Percentiles rank a stretch among this genome's conserved stretches.
These are phyloP conservation scores for Cyrtorhinus lividipennis DNA, from an alignment of 1,140 invertebrate species.

Conservation along the genomic window DNA sequence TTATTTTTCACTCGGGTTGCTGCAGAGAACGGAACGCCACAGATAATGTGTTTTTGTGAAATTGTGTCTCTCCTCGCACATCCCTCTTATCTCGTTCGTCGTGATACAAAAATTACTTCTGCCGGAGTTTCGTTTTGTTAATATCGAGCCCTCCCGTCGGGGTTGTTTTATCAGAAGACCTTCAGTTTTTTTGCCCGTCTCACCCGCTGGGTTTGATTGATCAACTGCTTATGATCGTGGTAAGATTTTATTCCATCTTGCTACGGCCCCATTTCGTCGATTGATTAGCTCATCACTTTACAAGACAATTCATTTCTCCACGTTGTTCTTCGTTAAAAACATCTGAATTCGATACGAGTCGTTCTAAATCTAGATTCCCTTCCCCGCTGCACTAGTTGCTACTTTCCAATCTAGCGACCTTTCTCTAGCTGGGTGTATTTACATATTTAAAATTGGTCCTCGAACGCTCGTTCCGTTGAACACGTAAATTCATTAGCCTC, in stretches of 20 bases:
- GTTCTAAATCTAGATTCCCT: background rate
- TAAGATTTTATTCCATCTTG: too few relatives aligned
- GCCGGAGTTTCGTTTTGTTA: background rate
- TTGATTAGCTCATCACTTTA: background rate
- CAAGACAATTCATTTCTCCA: background rate
- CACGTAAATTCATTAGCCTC: background rate
- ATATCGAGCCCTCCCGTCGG: background rate
- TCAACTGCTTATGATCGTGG: background rate
- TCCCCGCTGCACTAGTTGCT: background rate
- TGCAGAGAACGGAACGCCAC: background rate
- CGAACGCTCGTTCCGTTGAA: background rate
- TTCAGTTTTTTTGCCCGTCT: background rate
- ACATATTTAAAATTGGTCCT: background rate
- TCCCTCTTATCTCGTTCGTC: background rate
- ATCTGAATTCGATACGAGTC: background rate
- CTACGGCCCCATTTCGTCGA: too few relatives aligned
- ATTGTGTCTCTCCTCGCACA: background rate
- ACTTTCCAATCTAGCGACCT: background rate
- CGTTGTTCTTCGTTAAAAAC: background rate
- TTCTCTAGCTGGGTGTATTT: background rate
- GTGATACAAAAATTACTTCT: background rate
- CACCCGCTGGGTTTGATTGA: background rate
- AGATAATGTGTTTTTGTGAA: slow-evolving; percentile 4
- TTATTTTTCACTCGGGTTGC: background rate
- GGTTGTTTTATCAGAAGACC: background rate